Conservation (phyloP, 64 coral and sea anemone genomes). For the Pocillopora verrucosa region DNA sequence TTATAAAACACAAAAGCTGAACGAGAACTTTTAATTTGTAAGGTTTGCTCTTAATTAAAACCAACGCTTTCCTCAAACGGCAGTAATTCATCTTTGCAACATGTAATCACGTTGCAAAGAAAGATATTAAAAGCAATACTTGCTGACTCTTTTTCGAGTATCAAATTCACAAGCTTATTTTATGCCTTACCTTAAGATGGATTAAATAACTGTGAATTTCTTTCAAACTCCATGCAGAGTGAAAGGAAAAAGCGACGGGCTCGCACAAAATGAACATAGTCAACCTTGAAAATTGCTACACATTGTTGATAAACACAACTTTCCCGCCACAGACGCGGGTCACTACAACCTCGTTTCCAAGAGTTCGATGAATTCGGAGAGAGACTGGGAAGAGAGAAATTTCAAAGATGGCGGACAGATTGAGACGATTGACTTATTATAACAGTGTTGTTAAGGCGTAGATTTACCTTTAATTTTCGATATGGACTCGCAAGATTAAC, state of each 20-base stretch:
- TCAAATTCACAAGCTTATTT: no score
- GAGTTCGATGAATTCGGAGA: neutral
- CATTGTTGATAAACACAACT: neutral
- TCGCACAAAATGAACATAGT: neutral
- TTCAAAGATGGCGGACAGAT: slow-evolving; percentile 16
- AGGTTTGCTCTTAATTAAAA: no score
- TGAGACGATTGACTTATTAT: neutral
- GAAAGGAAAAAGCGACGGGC: neutral
- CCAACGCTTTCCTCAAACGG: no score
- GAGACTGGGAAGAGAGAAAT: neutral
- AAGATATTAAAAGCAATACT: no score
- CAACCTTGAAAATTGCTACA: neutral
- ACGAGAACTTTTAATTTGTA: no score
- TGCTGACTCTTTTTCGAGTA: no score
- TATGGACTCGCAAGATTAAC: neutral
- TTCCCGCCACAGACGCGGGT: slow-evolving; percentile 38
- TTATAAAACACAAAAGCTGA: no score
- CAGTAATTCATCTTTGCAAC: no score
- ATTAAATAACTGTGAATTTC: no score
- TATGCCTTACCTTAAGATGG: no score
- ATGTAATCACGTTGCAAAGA: no score
- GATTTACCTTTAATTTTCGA: neutral
- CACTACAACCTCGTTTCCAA: slow-evolving; percentile 6
- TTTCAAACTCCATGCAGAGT: no score
- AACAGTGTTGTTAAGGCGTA: neutral